Evolutionary conservation across 2,888 invertebrate species (phyloP).

Genomic region (Ceratothoa steindachneri): DNA sequence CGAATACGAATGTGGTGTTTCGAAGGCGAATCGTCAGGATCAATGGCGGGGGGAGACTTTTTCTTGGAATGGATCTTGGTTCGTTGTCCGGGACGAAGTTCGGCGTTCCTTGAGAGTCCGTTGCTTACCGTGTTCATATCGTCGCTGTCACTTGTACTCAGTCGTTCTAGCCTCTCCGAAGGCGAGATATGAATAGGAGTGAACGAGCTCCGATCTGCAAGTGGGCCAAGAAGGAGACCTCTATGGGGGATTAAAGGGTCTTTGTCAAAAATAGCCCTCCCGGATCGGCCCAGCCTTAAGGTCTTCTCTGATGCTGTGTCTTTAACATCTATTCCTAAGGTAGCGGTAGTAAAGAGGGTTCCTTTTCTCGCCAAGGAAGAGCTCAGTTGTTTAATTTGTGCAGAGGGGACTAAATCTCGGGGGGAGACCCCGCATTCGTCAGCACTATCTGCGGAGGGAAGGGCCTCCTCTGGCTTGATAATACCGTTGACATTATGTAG

Average conservation of each 20-base stretch:
- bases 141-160: not conserved
- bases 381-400: not conserved
- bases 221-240: not conserved
- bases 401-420: not conserved
- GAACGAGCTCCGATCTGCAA: not conserved
- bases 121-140: not conserved
- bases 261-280: not conserved
- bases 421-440: not conserved
- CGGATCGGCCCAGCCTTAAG: not conserved
- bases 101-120: not conserved
- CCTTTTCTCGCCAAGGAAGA: not conserved
- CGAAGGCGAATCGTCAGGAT: not conserved
- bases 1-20: not conserved
- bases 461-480: not conserved
- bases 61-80: not conserved
- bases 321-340: too few species aligned
- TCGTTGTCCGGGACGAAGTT: not conserved
- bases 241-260: not conserved
- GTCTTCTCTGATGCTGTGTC: not conserved
- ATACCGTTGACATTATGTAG: not conserved
- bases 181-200: not conserved
- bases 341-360: too few species aligned
- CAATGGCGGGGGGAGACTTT: not conserved
- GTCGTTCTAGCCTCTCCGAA: not conserved
- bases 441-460: not conserved